Evolutionary conservation across 1,140 invertebrate species (phyloP).

Genomic region (Drosophila nebulosa): DNA sequence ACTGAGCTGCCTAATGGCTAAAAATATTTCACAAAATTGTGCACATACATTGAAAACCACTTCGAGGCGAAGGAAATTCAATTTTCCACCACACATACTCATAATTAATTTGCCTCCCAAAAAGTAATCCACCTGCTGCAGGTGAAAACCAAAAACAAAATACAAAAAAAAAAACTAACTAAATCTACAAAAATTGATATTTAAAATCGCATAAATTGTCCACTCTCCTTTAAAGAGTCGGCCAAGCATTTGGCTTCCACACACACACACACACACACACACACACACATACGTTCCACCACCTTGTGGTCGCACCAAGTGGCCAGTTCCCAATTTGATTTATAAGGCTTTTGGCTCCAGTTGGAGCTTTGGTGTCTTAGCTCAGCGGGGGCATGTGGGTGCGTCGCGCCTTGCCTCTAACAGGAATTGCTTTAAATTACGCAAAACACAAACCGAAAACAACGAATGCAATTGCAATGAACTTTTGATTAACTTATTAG

Average conservation of each 20-base stretch:
- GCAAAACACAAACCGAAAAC: slow-evolving; percentile 59
- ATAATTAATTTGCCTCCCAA: slow-evolving; percentile 69
- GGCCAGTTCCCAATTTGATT: slow-evolving; percentile 70
- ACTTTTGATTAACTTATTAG: slow-evolving; percentile 77
- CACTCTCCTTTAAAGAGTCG: background rate
- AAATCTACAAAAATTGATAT: slow-evolving; percentile 79
- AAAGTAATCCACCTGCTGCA: slow-evolving; percentile 40
- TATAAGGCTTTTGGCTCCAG: slow-evolving; percentile 58
- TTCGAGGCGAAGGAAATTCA: slow-evolving; percentile 65
- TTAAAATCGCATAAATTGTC: slow-evolving; percentile 78
- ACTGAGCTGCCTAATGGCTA: slow-evolving; percentile 56
- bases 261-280: slow-evolving; percentile 2
- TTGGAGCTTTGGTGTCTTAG: slow-evolving; percentile 11
- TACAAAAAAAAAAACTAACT: slow-evolving; percentile 20
- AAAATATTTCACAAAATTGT: slow-evolving; percentile 67
- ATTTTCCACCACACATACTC: slow-evolving; percentile 60
- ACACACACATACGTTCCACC: background rate
- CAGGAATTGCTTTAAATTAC: slow-evolving; percentile 78
- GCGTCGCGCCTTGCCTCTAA: slow-evolving; percentile 52
- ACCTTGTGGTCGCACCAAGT: too few relatives aligned
- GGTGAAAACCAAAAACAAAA: slow-evolving; percentile 2
- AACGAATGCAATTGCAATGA: slow-evolving; percentile 46
- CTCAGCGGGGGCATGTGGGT: slow-evolving; percentile 61
- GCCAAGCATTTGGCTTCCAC: slow-evolving; percentile 9
- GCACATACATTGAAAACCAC: slow-evolving; percentile 74